These are phyloP conservation scores for Percopsis omiscomaycus DNA, from an alignment of 2,797 vertebrate species.

Conservation along the genomic window DNA sequence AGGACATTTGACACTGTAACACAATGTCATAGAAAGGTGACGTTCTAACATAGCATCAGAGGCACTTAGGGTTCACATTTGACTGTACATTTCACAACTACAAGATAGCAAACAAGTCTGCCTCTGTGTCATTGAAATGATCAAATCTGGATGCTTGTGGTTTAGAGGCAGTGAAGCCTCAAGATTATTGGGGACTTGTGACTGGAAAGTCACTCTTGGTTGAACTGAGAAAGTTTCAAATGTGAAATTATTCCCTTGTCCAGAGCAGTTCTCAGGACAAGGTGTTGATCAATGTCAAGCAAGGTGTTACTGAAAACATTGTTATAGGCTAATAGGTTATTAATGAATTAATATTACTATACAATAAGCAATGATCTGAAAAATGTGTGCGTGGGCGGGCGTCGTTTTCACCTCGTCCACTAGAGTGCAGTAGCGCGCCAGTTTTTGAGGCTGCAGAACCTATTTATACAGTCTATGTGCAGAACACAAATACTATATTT, in stretches of 20 bases:
- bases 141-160: not conserved
- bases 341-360: too few species aligned
- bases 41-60: not conserved
- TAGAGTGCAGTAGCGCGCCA: not conserved
- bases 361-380: too few species aligned
- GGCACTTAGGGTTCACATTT: conserved; percentile 73
- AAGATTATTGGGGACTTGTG: too few species aligned
- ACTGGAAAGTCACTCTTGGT: too few species aligned
- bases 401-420: not conserved
- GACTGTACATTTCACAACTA: conserved; percentile 42
- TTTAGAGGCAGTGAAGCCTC: not conserved
- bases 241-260: too few species aligned
- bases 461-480: too few species aligned
- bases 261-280: too few species aligned
- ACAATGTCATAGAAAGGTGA: conserved; percentile 65
- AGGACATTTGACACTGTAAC: conserved; percentile 50
- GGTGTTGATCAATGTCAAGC: too few species aligned
- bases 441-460: not conserved
- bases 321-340: too few species aligned
- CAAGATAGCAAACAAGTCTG: conserved; percentile 71
- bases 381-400: not conserved
- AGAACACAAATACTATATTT: not conserved
- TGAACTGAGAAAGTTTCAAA: too few species aligned
- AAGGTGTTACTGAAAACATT: too few species aligned
- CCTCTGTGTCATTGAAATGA: conserved; percentile 8